Evolutionary conservation across 2,888 invertebrate genomes (phyloP), one percentile per base, ranked within the genome.

Genomic region (Mesorhabditis spiculigera): DNA sequence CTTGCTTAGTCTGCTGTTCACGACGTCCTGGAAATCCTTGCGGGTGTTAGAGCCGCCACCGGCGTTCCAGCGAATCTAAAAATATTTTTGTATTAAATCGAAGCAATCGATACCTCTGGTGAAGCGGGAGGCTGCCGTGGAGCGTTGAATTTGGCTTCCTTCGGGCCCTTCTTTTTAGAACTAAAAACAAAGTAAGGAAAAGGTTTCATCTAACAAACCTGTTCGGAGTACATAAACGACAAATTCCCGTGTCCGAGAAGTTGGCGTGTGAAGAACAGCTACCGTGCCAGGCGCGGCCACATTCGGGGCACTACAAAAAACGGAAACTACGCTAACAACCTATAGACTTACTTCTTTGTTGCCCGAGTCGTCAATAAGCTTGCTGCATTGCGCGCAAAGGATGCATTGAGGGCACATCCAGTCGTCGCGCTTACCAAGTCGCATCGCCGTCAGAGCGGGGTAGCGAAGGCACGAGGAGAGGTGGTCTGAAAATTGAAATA

Each of bases 331-430:
- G n/a, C 58, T 50, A n/a, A 10, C 10, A 10, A 50, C 8, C 58
- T 13, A 50, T 50, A 50, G 8, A 50, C 58, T 13, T 50, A 50
- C 58, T n/a, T 50, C 58, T n/a, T 13, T 13, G n/a, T 50, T 50
- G 10, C 58, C 58, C 58, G 58, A n/a, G n/a, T 50, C 58, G n/a
- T 50, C 58, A 50, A 50, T 50, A n/a, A 13, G n/a, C 8, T 10
- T n/a, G 8, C 10, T n/a, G n/a, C 58, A 50, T 50, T 50, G 8
- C 10, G n/a, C 58, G 58, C 58, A 50, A 13, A n/a, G 8, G 58
- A 50, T 50, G 58, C 58, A 50, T 50, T 50, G 58, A 50, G 58
- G 58, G 58, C 58, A 50, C 58, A 50, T 13, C 58, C 58, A 50
- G 58, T 50, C 58, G n/a, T 50, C n/a, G 8, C 58, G 8, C 58